Percentiles rank a stretch among this genome's conserved stretches.
Conservation (phyloP, 2,888 invertebrate species). For the Drosophila kokeensis region DNA sequence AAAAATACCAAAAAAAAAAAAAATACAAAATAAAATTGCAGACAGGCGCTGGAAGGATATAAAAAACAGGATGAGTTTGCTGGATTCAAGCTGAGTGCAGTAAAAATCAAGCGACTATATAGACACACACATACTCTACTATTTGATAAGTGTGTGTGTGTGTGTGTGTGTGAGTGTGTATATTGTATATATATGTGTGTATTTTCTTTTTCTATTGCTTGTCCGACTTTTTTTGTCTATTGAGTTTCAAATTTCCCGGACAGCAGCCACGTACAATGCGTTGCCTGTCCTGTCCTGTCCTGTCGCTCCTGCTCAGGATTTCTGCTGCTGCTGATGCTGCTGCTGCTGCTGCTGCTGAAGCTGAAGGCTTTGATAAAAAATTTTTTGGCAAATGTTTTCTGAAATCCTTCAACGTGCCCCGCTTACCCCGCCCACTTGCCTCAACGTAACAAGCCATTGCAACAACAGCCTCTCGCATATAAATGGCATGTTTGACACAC, state of each 20-base stretch:
- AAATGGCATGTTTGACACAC: constrained; percentile 79
- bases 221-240: constrained; percentile 72
- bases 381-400: constrained; percentile 77
- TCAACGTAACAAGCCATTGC: constrained; percentile 63
- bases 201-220: constrained; percentile 79
- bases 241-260: constrained; percentile 80
- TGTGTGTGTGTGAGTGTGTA: constrained; percentile 1
- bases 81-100: constrained; percentile 73
- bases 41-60: constrained; percentile 49
- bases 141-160: constrained; percentile 1
- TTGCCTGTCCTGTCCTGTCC: constrained; percentile 23
- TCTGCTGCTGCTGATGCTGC: background rate
- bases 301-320: constrained; percentile 26
- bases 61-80: background rate
- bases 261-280: constrained; percentile 62
- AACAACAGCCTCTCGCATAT: constrained; percentile 74
- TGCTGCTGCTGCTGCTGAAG: constrained; percentile 48
- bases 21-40: constrained; percentile 60
- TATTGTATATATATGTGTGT: constrained; percentile 28
- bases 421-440: constrained; percentile 4
- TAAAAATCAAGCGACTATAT: constrained; percentile 77
- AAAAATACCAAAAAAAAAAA: constrained; percentile 30
- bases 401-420: constrained; percentile 65
- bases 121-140: constrained; percentile 7
- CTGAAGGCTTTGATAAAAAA: constrained; percentile 81